phyloP scores from a whole-genome alignment of 53 echinoderm and acorn worm genomes.

The Echinarachnius parma region DNA sequence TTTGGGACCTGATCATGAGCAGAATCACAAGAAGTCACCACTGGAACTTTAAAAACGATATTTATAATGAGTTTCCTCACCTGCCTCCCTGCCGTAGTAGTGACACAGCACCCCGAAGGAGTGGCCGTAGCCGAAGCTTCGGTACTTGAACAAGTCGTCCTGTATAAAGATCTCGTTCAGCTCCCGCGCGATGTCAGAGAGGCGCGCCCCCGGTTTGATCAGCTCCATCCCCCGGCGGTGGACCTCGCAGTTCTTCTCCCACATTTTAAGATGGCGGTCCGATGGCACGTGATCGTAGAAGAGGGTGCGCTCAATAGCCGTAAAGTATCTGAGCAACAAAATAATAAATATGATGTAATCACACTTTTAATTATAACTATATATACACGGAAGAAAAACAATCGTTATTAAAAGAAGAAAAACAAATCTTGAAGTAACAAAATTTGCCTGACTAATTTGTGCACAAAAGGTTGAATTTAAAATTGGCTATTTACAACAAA shows the following conservation, averaged over 20 bases:
- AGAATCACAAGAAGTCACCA: too few relatives aligned
- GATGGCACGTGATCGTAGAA: constrained; percentile 69
- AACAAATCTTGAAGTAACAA: too few relatives aligned
- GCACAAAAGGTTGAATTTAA: too few relatives aligned
- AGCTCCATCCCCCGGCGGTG: constrained; percentile 73
- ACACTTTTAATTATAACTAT: too few relatives aligned
- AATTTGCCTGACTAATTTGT: too few relatives aligned
- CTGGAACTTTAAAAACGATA: too few relatives aligned
- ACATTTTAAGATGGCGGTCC: constrained; percentile 62
- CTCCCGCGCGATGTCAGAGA: constrained; percentile 70
- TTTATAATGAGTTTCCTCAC: too few relatives aligned
- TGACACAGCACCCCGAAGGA: constrained; percentile 77
- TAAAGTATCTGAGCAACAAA: constrained; percentile 58
- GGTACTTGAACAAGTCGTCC: constrained; percentile 64
- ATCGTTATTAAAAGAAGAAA: too few relatives aligned
- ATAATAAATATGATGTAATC: too few relatives aligned
- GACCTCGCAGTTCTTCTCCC: constrained; percentile 80
- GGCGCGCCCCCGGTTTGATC: constrained; percentile 69
- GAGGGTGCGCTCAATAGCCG: constrained; percentile 76
- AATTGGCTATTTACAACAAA: too few relatives aligned
- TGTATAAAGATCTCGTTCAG: constrained; percentile 66
- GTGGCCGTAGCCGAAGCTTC: constrained; percentile 93
- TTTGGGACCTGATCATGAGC: too few relatives aligned
- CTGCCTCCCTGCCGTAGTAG: constrained; percentile 88
- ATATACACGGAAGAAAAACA: too few relatives aligned